Conservation (phyloP, 64 coral and sea anemone species). For the Astreopora myriophthalma region DNA sequence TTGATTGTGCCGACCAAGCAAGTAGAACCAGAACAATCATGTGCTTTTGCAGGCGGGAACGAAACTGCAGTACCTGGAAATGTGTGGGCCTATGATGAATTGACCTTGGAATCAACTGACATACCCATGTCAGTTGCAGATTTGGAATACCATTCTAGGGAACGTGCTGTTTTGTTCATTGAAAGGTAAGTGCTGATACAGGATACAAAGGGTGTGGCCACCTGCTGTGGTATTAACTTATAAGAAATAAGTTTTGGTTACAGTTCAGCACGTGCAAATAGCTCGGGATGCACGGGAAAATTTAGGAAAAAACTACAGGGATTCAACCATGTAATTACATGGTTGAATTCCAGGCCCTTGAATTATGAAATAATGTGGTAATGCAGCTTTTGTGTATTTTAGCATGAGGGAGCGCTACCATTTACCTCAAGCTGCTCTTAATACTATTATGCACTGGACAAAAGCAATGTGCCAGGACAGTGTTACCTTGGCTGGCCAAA, state of each 20-base stretch:
- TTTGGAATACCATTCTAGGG: background rate
- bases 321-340: too few species aligned
- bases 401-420: constrained; percentile 15
- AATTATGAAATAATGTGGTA: background rate
- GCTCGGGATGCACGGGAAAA: too few species aligned
- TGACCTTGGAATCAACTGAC: background rate
- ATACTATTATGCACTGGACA: background rate
- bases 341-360: background rate
- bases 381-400: background rate
- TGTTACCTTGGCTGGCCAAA: background rate
- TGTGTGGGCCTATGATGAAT: background rate
- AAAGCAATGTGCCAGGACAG: background rate
- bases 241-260: background rate
- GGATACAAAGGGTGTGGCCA: too few species aligned
- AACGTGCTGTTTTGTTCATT: background rate
- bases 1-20: background rate
- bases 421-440: background rate
- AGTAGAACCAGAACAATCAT: background rate
- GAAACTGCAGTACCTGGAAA: background rate
- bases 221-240: background rate
- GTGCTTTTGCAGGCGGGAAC: background rate
- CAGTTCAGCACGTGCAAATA: background rate
- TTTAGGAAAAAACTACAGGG: background rate
- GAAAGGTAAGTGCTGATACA: background rate
- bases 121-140: background rate